These are phyloP conservation scores for Petroica traversi DNA, from an alignment of 2,113 vertebrate species.

Conservation along the genomic window DNA sequence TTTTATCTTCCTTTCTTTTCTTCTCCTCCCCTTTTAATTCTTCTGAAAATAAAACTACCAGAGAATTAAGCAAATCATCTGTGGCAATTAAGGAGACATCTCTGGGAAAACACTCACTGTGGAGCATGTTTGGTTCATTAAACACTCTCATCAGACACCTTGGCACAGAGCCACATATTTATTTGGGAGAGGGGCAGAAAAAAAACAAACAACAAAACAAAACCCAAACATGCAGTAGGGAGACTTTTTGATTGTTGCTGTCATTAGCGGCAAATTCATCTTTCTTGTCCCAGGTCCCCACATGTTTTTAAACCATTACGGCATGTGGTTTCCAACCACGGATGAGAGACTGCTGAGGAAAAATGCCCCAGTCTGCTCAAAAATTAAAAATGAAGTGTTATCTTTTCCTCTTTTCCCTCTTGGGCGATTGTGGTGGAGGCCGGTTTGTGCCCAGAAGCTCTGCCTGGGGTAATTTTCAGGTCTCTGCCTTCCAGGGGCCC, in stretches of 20 bases:
- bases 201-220: background rate
- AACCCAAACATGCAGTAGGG: background rate
- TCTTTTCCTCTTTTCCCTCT: background rate
- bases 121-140: background rate
- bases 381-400: background rate
- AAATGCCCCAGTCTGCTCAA: background rate
- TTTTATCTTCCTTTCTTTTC: background rate
- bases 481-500: fast-evolving
- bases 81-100: background rate
- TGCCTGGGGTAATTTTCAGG: background rate
- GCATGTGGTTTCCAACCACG: background rate
- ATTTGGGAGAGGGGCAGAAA: background rate
- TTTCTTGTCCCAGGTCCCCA: constrained; percentile 4
- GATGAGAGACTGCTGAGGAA: background rate
- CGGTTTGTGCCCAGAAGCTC: fast-evolving
- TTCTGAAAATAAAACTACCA: background rate
- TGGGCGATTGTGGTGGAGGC: background rate
- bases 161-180: background rate
- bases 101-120: background rate
- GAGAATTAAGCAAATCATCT: background rate
- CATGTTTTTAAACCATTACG: background rate
- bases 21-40: background rate
- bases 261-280: background rate
- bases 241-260: background rate
- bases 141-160: background rate